Percentiles rank a stretch among this genome's conserved stretches.
phyloP scores from a whole-genome alignment of 2,888 invertebrate species.

The Pilophorus perplexus region DNA sequence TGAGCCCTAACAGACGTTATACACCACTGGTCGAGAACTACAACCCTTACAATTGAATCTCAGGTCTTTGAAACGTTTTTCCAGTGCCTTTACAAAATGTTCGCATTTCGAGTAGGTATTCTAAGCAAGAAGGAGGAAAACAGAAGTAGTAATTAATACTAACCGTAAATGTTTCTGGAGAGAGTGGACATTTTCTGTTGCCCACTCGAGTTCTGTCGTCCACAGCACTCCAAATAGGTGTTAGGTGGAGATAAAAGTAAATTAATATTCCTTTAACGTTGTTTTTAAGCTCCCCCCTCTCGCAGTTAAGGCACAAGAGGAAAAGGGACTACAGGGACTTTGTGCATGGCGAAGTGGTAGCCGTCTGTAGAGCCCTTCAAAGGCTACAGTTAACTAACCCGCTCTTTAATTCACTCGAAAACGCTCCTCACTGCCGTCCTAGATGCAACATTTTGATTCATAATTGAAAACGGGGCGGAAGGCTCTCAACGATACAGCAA shows the following conservation, averaged over 20 bases:
- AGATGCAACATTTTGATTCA: conserved; percentile 22
- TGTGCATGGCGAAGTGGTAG: conserved; percentile 18
- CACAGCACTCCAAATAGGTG: neutral
- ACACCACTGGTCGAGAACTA: no score
- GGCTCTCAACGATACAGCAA: neutral
- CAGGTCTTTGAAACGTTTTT: no score
- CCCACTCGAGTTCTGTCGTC: no score
- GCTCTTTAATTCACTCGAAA: conserved; percentile 23
- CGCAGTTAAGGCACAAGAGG: neutral
- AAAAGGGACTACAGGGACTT: neutral
- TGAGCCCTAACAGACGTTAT: no score
- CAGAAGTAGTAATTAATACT: no score
- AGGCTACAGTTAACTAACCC: conserved; percentile 19
- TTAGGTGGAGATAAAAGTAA: conserved; percentile 7
- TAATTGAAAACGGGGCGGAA: conserved; percentile 7
- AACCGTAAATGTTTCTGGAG: no score
- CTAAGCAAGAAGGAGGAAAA: no score
- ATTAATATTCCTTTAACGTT: conserved; percentile 26
- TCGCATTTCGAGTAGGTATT: no score
- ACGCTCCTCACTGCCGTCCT: neutral
- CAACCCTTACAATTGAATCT: no score
- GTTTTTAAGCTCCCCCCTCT: neutral
- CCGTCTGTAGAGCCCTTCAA: neutral
- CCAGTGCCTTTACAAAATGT: no score
- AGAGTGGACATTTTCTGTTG: no score